A percentile compares a stretch with the other conserved stretches of the same genome.
phyloP scores from a whole-genome alignment of 35 echinoderm and acorn worm genomes.

The Heliocidaris erythrogramma region DNA sequence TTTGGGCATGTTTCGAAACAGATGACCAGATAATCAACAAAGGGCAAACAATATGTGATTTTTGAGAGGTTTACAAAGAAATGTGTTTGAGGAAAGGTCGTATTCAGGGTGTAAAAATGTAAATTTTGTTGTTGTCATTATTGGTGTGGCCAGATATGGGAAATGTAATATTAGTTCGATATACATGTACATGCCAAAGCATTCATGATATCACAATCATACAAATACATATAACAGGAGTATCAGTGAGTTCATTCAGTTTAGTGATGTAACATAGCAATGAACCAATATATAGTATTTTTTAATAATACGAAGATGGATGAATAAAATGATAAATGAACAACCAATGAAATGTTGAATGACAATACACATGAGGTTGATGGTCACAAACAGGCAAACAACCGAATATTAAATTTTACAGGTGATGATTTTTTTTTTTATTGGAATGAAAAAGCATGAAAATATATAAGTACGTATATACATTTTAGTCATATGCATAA shows the following conservation, averaged over 20 bases:
- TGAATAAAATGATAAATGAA: neutral
- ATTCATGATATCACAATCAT: neutral
- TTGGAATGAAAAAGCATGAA: neutral
- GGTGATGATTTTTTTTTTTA: neutral
- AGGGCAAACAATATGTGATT: neutral
- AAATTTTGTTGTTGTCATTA: neutral
- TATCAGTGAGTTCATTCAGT: neutral
- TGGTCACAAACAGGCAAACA: neutral
- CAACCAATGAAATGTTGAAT: neutral
- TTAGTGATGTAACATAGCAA: neutral
- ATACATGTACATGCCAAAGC: neutral
- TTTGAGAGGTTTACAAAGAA: neutral
- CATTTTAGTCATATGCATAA: neutral
- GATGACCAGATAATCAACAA: neutral
- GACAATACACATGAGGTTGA: neutral
- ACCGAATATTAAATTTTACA: neutral
- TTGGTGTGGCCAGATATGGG: neutral
- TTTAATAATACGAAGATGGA: neutral
- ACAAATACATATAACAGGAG: neutral
- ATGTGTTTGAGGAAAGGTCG: neutral
- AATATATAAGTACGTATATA: neutral
- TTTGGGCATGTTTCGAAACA: neutral
- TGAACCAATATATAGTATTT: neutral
- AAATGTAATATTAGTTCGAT: neutral
- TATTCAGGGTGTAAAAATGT: neutral